Percentiles rank a stretch among this genome's conserved stretches.
Evolutionary conservation across 2,888 invertebrate species (phyloP).

Genomic region (Branchipolynoe longqiensis): DNA sequence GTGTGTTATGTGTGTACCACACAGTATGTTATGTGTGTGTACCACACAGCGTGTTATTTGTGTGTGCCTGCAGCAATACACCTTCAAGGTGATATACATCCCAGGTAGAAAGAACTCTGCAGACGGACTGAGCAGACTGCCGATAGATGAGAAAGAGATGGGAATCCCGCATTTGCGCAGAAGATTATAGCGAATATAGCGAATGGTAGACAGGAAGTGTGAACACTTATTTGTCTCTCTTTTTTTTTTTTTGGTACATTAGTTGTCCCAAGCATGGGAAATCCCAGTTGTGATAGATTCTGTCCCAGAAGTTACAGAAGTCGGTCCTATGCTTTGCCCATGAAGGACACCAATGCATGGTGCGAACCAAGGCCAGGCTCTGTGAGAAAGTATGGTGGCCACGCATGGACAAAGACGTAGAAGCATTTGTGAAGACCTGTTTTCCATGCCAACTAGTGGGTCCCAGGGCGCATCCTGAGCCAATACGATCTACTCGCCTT

Average conservation of each 20-base stretch:
- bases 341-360: constrained; percentile 60
- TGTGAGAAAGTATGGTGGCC: constrained; percentile 61
- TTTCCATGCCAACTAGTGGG: constrained; percentile 37
- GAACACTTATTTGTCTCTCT: no score
- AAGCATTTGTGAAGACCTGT: constrained; percentile 16
- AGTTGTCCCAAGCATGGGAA: not conserved
- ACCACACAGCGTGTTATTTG: no score
- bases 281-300: not conserved
- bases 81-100: no score
- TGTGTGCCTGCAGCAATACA: no score
- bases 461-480: constrained; percentile 22
- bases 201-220: not conserved
- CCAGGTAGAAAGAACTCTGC: no score
- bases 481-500: constrained; percentile 27
- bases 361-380: constrained; percentile 53
- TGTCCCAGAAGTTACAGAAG: no score
- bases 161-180: not conserved
- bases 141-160: no score
- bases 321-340: constrained; percentile 23
- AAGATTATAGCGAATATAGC: not conserved
- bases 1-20: no score
- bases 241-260: no score
- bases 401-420: constrained; percentile 55
- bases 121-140: no score
- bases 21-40: no score